Conservation (phyloP, 53 echinoderm and acorn worm genomes). For the Paracentrotus lividus region DNA sequence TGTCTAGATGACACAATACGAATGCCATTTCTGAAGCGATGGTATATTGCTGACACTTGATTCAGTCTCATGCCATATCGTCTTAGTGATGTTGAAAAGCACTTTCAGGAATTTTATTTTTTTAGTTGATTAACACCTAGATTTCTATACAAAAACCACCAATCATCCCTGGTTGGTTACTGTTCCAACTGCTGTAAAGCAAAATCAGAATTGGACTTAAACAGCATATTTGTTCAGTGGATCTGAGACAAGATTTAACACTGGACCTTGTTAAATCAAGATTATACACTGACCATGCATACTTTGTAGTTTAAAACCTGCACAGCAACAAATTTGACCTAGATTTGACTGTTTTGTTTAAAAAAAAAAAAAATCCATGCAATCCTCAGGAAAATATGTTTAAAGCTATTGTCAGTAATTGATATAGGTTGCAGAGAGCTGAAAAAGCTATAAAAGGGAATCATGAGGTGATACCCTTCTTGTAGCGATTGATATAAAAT, state of each 20-base stretch:
- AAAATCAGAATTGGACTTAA: neutral
- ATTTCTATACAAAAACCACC: neutral
- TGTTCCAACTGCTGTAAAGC: neutral
- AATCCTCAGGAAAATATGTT: neutral
- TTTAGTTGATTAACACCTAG: neutral
- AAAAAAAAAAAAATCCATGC: neutral
- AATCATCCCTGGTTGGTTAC: neutral
- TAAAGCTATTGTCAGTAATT: too few species aligned
- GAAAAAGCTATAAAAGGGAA: too few species aligned
- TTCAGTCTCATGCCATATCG: too few species aligned
- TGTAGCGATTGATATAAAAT: neutral
- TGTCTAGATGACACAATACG: neutral
- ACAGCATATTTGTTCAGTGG: neutral
- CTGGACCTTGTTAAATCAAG: neutral
- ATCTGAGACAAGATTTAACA: neutral
- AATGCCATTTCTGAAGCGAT: neutral
- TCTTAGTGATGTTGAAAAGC: too few species aligned
- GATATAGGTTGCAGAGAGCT: too few species aligned
- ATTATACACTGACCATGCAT: neutral
- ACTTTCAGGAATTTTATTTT: neutral
- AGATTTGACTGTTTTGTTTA: neutral
- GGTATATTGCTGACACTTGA: too few species aligned
- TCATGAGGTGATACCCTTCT: too few species aligned
- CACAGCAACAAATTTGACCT: neutral
- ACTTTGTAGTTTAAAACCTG: neutral